These are phyloP conservation scores for Gryllus longicercus DNA, from an alignment of 2,888 invertebrate species.

Conservation along the genomic window DNA sequence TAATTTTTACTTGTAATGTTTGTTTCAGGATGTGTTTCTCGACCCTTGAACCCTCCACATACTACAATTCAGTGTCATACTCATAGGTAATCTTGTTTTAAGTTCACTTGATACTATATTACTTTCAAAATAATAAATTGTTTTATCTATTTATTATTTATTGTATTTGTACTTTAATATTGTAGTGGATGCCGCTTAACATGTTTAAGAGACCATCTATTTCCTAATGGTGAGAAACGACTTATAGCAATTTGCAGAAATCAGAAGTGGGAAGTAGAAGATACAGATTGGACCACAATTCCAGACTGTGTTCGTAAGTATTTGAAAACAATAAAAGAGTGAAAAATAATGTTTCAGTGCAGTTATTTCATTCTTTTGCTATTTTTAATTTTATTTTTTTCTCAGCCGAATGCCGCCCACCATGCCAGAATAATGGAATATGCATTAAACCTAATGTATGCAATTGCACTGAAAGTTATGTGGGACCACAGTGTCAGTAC, in stretches of 20 bases:
- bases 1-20: neutral
- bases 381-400: slow-evolving; percentile 36
- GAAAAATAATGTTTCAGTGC: neutral
- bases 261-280: slow-evolving; percentile 52
- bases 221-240: slow-evolving; percentile 53
- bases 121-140: neutral
- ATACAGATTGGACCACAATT: slow-evolving; percentile 49
- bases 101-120: neutral
- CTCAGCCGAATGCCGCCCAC: slow-evolving; percentile 70
- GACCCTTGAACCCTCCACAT: slow-evolving; percentile 43
- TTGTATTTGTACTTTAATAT: neutral
- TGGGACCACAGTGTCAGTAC: slow-evolving; percentile 70
- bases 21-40: slow-evolving; percentile 35
- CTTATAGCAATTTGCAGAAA: slow-evolving; percentile 51
- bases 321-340: neutral
- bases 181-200: slow-evolving; percentile 52
- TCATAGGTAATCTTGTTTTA: slow-evolving; percentile 9
- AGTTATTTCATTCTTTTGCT: neutral
- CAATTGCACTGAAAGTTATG: slow-evolving; percentile 67
- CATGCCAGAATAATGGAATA: slow-evolving; percentile 77
- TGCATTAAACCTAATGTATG: slow-evolving; percentile 74
- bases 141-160: neutral
- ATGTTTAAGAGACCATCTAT: slow-evolving; percentile 52
- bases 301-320: slow-evolving; percentile 63
- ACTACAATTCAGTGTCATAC: slow-evolving; percentile 37